Evolutionary conservation across 2,888 invertebrate genomes (phyloP).

Genomic region (Brachyopa scutellaris): DNA sequence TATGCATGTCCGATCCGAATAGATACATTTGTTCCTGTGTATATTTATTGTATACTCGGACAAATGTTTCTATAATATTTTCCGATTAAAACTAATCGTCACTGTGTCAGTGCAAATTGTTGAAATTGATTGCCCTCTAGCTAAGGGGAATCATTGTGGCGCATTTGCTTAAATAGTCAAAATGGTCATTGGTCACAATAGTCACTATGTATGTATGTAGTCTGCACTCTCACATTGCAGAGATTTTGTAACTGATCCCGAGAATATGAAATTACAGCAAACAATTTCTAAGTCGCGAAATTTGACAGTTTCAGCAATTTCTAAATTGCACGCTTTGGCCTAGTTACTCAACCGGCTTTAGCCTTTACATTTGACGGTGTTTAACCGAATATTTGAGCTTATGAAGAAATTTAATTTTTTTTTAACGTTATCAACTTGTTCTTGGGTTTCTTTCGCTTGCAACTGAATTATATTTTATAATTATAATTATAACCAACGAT

Average conservation of each 20-base stretch:
- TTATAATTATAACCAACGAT: neutral
- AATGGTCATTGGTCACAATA: neutral
- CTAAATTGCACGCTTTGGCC: constrained; percentile 16
- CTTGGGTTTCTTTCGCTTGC: no score
- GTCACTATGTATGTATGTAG: no score
- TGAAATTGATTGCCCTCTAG: neutral
- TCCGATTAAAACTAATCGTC: constrained; percentile 1
- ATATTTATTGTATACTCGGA: no score
- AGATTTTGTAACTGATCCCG: neutral
- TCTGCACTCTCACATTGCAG: neutral
- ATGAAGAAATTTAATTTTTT: no score
- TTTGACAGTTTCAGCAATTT: no score
- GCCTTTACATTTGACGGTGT: neutral
- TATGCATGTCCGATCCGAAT: neutral
- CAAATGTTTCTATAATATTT: no score
- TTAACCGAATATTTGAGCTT: neutral
- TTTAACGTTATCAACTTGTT: no score
- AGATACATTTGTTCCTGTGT: neutral
- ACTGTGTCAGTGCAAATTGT: neutral
- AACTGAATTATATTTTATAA: neutral
- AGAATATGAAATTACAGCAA: neutral
- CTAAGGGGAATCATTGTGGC: neutral
- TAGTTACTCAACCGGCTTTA: constrained; percentile 17
- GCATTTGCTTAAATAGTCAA: neutral
- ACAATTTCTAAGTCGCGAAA: neutral